Percentiles rank a stretch among this genome's conserved stretches.
Evolutionary conservation across 1,140 invertebrate genomes (phyloP).

Genomic region (Magallana gigas): DNA sequence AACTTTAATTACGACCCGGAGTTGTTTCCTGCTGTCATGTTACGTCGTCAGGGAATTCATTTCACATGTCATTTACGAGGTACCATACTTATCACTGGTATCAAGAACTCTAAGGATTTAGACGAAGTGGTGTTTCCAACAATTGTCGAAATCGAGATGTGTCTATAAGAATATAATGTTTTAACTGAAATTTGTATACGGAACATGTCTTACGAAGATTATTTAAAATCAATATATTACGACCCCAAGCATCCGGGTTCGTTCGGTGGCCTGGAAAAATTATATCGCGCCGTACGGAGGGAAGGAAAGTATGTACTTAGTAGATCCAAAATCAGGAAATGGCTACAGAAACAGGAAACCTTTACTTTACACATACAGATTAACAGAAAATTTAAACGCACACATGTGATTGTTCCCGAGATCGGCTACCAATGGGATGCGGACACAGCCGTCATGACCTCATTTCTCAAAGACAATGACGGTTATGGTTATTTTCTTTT

Average conservation of each 20-base stretch:
- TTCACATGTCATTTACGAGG: conserved; percentile 19
- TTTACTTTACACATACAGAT: conserved; percentile 51
- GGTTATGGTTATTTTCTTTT: conserved; percentile 43
- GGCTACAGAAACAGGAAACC: conserved; percentile 49
- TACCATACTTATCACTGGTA: conserved; percentile 41
- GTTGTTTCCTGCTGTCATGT: conserved; percentile 40
- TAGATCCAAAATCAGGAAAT: conserved; percentile 53
- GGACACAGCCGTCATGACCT: conserved; percentile 8
- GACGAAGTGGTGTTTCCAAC: background rate
- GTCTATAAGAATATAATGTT: background rate
- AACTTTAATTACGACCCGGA: conserved; percentile 39
- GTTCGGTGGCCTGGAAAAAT: conserved; percentile 48
- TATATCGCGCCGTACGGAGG: conserved; percentile 48
- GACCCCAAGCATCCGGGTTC: conserved; percentile 26
- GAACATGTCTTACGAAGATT: conserved; percentile 31
- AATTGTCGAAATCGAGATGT: background rate
- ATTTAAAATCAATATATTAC: conserved; percentile 42
- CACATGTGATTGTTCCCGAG: conserved; percentile 7
- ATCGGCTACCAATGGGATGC: conserved; percentile 49
- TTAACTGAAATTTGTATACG: background rate
- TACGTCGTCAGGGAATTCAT: conserved; percentile 10
- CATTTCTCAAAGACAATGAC: conserved; percentile 49
- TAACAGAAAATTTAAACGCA: conserved; percentile 40
- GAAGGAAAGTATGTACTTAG: conserved; percentile 56
- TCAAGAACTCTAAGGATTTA: conserved; percentile 16